Base-by-base conservation (phyloP, 2,113 vertebrate species). In the Calyptomena viridis region DNA sequence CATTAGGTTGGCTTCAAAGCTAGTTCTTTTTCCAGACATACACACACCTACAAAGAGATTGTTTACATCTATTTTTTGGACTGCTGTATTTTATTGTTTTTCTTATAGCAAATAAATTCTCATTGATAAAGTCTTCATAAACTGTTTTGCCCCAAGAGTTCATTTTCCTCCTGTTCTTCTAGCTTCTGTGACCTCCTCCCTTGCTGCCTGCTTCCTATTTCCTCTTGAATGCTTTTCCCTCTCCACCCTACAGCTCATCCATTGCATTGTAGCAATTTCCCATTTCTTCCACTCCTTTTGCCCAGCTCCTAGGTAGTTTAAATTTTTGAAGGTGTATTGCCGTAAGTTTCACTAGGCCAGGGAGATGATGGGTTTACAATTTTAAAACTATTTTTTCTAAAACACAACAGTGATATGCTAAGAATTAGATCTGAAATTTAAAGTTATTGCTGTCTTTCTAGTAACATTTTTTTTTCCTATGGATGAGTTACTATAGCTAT, bases 141-240 rank as follows among this genome's bases (percentile, higher is more conserved):
- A 37, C 20, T 33, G 20, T 72, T 88, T 78, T 84, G 14, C 18
- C 55, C 46, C n/a, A 62, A 86, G 80, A 80, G 40, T 78, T 88
- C 10, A 71, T 95, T 87, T 94, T 87, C 83, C 44, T 0, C 0
- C 40, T 62, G 40, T 72, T 90, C 52, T 80, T 42, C 69, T 40
- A n/a, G 44, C 3, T 74, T 56, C 60, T 87, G 52, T 90, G 80
- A 90, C 73, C 76, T 94, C 80, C 88, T 95, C 88, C 90, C 83
- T 90, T 79, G 80, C 63, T 95, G 69, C 64, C 27, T 37, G 76
- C 53, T 88, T 79, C 79, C 0, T 0, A 39, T 90, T 96, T 97
- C 90, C 94, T 84, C 76, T 90, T 91, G 88, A 92, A 85, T 84
- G 72, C 72, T 80, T 87, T 78, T 90, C n/a, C 63, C 31, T 81